These are phyloP conservation scores for Clarias fuscus DNA, from an alignment of 2,797 vertebrate genomes.

Conservation along the genomic window DNA sequence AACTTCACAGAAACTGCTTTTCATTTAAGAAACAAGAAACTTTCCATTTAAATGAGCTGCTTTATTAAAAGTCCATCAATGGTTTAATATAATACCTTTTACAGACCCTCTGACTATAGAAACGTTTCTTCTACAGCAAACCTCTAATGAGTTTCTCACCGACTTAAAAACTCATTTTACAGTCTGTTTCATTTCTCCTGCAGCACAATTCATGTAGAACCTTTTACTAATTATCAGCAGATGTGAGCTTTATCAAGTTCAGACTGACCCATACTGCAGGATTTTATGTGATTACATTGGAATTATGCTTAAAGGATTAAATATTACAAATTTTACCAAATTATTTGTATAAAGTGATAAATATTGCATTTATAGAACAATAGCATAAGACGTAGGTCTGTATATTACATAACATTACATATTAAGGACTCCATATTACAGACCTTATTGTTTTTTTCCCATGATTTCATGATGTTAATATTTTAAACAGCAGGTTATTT, in stretches of 20 bases:
- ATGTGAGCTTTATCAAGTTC: neutral
- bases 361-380: too few relatives aligned
- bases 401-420: too few relatives aligned
- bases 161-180: slow-evolving; percentile 4
- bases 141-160: slow-evolving; percentile 7
- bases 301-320: neutral
- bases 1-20: neutral
- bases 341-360: too few relatives aligned
- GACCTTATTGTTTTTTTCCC: slow-evolving; percentile 58
- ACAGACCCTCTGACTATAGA: neutral
- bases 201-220: neutral
- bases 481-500: slow-evolving; percentile 56
- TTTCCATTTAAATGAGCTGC: neutral
- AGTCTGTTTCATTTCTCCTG: slow-evolving; percentile 1
- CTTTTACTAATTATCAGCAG: neutral
- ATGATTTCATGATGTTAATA: slow-evolving; percentile 62
- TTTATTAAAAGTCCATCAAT: neutral
- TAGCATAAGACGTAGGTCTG: too few relatives aligned
- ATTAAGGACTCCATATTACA: slow-evolving; percentile 40
- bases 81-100: neutral
- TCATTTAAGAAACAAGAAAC: neutral
- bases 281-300: neutral
- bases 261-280: neutral
- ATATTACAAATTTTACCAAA: too few relatives aligned
- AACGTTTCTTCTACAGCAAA: neutral